phyloP scores from a whole-genome alignment of 2,797 vertebrate genomes.

The Epinephelus coioides region DNA sequence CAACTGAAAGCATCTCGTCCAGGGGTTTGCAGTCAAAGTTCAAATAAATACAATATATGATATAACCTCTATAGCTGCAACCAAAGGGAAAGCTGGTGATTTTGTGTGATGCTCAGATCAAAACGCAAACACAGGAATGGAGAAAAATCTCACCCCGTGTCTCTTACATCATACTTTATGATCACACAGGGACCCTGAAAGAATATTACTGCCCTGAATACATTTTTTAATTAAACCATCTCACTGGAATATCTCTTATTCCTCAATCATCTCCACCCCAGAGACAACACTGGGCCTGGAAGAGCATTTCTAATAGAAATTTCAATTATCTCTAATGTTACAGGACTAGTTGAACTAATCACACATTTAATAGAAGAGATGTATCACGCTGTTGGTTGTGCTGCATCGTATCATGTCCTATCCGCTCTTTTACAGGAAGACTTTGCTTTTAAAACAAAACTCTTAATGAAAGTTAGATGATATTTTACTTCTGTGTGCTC shows the following conservation, averaged over 20 bases:
- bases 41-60: not conserved
- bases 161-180: not conserved
- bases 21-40: not conserved
- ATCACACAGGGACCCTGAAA: conserved; percentile 6
- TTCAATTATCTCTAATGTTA: too few relatives aligned
- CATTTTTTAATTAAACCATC: conserved; percentile 5
- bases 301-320: not conserved
- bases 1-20: not conserved
- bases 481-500: too few relatives aligned
- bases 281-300: not conserved
- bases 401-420: too few relatives aligned
- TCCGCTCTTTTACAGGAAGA: too few relatives aligned
- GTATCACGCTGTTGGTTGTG: too few relatives aligned
- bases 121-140: conserved; percentile 8
- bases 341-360: too few relatives aligned
- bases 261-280: not conserved
- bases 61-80: not conserved
- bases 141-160: not conserved
- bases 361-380: too few relatives aligned
- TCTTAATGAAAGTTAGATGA: too few relatives aligned
- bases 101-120: conserved; percentile 7
- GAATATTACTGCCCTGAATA: conserved; percentile 1
- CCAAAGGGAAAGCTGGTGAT: conserved; percentile 6
- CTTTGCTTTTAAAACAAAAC: too few relatives aligned
- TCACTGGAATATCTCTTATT: conserved; percentile 6